These are phyloP conservation scores for Silurus glanis DNA, from an alignment of 2,113 vertebrate species.

Conservation along the genomic window DNA sequence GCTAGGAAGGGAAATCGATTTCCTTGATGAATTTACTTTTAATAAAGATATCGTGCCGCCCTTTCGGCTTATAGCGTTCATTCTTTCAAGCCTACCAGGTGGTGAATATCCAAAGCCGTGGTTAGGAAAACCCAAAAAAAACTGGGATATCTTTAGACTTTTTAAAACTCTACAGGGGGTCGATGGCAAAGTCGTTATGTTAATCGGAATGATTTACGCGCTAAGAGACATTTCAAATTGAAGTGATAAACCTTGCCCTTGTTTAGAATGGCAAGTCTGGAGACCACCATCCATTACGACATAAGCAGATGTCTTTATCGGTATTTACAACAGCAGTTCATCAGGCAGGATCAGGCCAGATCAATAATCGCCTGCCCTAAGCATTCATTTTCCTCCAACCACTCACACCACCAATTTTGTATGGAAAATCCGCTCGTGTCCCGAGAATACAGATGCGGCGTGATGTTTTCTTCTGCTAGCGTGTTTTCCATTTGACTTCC, in stretches of 20 bases:
- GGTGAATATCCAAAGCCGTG: not conserved
- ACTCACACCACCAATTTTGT: conserved; percentile 46
- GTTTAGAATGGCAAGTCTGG: conserved; percentile 45
- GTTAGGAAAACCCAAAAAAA: not conserved
- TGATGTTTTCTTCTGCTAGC: conserved; percentile 32
- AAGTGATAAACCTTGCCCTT: conserved; percentile 22
- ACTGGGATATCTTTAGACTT: not conserved
- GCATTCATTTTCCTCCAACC: conserved; percentile 47
- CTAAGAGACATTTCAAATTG: conserved; percentile 10
- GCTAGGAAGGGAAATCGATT: not conserved
- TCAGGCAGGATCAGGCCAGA: conserved; percentile 50
- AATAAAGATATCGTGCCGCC: not conserved
- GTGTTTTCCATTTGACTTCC: conserved; percentile 41
- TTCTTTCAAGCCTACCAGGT: not conserved
- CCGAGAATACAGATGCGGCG: conserved; percentile 22
- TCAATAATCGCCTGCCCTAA: conserved; percentile 54
- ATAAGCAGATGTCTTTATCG: conserved; percentile 57
- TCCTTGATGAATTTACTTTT: not conserved
- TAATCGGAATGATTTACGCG: conserved; percentile 12
- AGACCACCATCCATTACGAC: conserved; percentile 46
- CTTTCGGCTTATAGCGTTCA: not conserved
- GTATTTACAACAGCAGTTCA: conserved; percentile 56
- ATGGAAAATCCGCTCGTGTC: conserved; percentile 35
- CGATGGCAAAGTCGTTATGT: not conserved
- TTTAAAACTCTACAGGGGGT: not conserved